Evolutionary conservation across 2,113 vertebrate genomes (phyloP), one percentile per base, ranked within the genome.

Genomic region (Panthera tigris): DNA sequence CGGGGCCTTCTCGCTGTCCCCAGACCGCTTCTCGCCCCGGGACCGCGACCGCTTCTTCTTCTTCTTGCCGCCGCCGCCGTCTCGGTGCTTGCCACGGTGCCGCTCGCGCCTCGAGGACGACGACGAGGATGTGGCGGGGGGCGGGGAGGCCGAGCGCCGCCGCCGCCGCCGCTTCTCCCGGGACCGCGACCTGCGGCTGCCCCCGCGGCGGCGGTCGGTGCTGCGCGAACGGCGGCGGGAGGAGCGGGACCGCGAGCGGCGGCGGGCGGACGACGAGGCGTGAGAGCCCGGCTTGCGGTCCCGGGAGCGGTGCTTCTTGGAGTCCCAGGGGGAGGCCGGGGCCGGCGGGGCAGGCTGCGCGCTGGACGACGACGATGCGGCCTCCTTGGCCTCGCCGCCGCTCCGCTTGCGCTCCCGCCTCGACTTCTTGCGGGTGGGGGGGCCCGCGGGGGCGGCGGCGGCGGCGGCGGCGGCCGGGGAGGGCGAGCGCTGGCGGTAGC

Each of bases 1-100:
- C 0, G 97, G 16, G 78, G 31, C 1, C 95, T 98, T 98, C 9
- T 98, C 98, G 0, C 61, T 39, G 5, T 97, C 97, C 63, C 91
- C 98, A 0, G 97, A 61, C 25, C 86, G 78, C 45, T 98, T 96
- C 94, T 98, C 97, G 87, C 99, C 98, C 79, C 98, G 97, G 1
- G 98, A 98, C 4, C 98, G 98, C 0, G 98, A 98, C 7, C 98
- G 98, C 91, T 99, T 98, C 92, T 98, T 98, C 89, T 98, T 93
- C 41, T 98, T 98, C 91, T 98, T 98, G 25, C 98, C 94, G 66
- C 98, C 27, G 2, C 97, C 97, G 0, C 98, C 98, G 84, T 95
- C 98, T 23, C 98, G 82, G 96, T 99, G 98, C 85, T 99, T 99
- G 27, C 99, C 98, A 52, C 98, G 98, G 91, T 98, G 98, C 80